These are phyloP conservation scores for Eriosoma lanigerum DNA, from an alignment of 1,140 invertebrate genomes.

Conservation along the genomic window DNA sequence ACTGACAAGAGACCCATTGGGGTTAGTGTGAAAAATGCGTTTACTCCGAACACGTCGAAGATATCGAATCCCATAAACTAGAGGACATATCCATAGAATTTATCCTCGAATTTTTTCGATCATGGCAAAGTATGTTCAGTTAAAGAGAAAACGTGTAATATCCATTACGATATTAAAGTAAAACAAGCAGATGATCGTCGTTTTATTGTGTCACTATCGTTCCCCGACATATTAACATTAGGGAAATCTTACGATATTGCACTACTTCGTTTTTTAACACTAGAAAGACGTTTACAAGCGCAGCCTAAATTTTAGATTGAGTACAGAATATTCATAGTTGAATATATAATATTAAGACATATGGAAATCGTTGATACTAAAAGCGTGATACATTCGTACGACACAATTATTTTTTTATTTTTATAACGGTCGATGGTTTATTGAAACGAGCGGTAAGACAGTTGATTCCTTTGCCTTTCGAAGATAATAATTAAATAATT, in stretches of 20 bases:
- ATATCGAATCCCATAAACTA: background rate
- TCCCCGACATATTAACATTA: background rate
- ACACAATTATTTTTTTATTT: too few relatives aligned
- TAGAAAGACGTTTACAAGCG: background rate
- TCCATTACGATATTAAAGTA: background rate
- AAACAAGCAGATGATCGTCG: background rate
- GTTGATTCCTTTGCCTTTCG: background rate
- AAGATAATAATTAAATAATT: too few relatives aligned
- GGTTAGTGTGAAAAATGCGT: too few relatives aligned
- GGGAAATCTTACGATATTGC: background rate
- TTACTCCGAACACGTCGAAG: too few relatives aligned
- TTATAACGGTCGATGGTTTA: background rate
- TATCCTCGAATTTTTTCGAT: background rate
- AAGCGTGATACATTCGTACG: too few relatives aligned
- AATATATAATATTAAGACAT: background rate
- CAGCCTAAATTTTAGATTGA: background rate
- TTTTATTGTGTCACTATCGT: background rate
- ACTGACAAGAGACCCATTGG: too few relatives aligned
- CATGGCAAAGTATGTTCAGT: background rate
- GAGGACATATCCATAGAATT: background rate
- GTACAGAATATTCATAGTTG: background rate
- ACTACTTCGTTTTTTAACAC: background rate
- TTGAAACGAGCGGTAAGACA: constrained; percentile 6
- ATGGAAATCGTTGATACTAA: background rate
- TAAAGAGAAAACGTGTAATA: background rate